phyloP scores from a whole-genome alignment of 2,888 invertebrate genomes.

The Antitype chi region DNA sequence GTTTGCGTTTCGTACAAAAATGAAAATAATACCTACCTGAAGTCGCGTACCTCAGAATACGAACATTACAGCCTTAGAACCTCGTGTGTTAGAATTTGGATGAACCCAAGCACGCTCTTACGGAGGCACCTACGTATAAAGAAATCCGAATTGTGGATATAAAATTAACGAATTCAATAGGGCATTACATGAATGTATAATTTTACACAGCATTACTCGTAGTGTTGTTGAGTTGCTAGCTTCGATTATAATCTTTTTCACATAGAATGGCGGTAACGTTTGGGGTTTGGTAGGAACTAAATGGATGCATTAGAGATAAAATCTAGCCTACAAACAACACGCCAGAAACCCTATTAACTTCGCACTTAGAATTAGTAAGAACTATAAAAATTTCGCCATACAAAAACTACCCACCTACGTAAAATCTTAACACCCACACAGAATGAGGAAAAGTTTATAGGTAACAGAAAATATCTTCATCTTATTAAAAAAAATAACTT shows the following conservation, averaged over 20 bases:
- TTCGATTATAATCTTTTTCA: background rate
- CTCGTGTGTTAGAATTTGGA: too few species aligned
- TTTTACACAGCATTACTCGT: background rate
- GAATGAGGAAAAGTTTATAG: background rate
- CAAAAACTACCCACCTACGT: background rate
- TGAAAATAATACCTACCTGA: too few species aligned
- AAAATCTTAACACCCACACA: background rate
- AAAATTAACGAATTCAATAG: constrained; percentile 8
- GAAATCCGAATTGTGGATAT: constrained; percentile 17
- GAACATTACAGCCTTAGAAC: too few species aligned
- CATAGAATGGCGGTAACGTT: background rate
- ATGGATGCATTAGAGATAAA: background rate
- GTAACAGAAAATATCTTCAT: too few species aligned
- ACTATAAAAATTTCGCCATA: background rate
- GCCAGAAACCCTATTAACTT: background rate
- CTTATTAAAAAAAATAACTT: too few species aligned
- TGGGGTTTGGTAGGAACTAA: background rate
- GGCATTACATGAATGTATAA: background rate
- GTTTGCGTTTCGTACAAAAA: too few species aligned
- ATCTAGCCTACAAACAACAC: background rate
- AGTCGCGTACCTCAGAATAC: too few species aligned
- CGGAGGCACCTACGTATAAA: background rate
- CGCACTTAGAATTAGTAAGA: background rate
- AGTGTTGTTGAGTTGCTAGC: background rate
- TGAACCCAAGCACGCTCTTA: too few species aligned